Evolutionary conservation across 2,888 invertebrate species (phyloP).

Genomic region (Ochropleura leucogaster): DNA sequence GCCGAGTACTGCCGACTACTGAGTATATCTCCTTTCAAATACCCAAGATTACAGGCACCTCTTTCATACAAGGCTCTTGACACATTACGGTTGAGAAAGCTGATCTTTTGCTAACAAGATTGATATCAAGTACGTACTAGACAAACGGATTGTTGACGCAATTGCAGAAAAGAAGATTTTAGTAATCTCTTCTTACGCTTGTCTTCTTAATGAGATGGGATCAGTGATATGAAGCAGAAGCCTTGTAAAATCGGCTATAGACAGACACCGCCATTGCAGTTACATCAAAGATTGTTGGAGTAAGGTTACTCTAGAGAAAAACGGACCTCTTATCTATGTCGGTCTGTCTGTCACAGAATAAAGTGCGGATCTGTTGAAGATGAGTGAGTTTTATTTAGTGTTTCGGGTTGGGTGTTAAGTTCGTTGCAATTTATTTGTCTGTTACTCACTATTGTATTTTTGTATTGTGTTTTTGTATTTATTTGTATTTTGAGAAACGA

Average conservation of each 20-base stretch:
- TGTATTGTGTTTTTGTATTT: too few relatives aligned
- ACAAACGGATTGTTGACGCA: slow-evolving; percentile 43
- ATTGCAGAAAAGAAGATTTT: slow-evolving; percentile 21
- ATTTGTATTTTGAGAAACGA: too few relatives aligned
- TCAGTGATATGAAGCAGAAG: slow-evolving; percentile 13
- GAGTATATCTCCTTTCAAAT: slow-evolving; percentile 1
- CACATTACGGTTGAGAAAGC: slow-evolving; percentile 14
- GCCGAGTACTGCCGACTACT: slow-evolving; percentile 18
- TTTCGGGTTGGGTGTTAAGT: background rate
- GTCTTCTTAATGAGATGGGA: slow-evolving; percentile 16
- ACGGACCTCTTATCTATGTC: background rate
- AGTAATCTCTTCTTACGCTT: slow-evolving; percentile 30
- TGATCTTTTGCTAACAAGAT: slow-evolving; percentile 41
- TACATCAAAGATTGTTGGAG: background rate
- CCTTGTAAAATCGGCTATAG: slow-evolving; percentile 9
- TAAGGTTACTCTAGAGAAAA: background rate
- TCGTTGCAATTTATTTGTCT: background rate
- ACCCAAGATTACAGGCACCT: slow-evolving; percentile 13
- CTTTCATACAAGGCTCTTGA: slow-evolving; percentile 1
- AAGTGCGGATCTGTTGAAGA: background rate
- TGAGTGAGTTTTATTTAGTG: background rate
- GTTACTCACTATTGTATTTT: background rate
- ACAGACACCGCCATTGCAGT: slow-evolving; percentile 6
- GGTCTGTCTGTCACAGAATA: background rate
- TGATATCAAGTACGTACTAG: slow-evolving; percentile 20